These are phyloP conservation scores for Stomatorhinus walkeri DNA, from an alignment of 2,797 vertebrate species.

Conservation along the genomic window DNA sequence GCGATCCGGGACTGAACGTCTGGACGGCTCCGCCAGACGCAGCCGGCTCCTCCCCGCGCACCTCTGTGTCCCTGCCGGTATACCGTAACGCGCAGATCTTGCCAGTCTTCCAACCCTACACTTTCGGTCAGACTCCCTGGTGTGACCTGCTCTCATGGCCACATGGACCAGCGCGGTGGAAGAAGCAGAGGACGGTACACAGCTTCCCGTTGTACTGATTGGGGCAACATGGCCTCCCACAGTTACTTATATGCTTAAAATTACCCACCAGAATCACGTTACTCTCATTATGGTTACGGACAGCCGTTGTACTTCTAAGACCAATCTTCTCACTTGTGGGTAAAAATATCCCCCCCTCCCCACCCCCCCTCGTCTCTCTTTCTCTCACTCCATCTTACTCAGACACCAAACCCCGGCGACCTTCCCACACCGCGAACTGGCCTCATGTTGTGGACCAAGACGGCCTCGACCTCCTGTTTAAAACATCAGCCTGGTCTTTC, in stretches of 20 bases:
- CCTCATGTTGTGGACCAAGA: background rate
- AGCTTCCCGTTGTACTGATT: background rate
- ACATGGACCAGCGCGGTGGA: background rate
- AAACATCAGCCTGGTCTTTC: background rate
- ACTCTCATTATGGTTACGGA: background rate
- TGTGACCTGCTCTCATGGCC: background rate
- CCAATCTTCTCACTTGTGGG: background rate
- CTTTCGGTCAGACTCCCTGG: background rate
- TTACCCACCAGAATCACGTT: background rate
- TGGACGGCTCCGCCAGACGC: background rate
- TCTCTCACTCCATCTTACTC: background rate
- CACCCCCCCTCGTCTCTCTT: background rate
- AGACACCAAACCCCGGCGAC: background rate
- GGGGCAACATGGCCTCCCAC: background rate
- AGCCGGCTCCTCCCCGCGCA: background rate
- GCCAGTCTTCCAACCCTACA: background rate
- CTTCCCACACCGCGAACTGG: background rate
- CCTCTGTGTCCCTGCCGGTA: background rate
- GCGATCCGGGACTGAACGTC: background rate
- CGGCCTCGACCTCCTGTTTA: background rate
- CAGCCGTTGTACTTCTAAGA: background rate
- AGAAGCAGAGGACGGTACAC: background rate
- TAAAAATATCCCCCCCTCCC: background rate
- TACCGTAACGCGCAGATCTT: background rate
- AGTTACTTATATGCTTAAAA: background rate